phyloP scores from a whole-genome alignment of 2,797 vertebrate genomes.

The Vireo griseus region DNA sequence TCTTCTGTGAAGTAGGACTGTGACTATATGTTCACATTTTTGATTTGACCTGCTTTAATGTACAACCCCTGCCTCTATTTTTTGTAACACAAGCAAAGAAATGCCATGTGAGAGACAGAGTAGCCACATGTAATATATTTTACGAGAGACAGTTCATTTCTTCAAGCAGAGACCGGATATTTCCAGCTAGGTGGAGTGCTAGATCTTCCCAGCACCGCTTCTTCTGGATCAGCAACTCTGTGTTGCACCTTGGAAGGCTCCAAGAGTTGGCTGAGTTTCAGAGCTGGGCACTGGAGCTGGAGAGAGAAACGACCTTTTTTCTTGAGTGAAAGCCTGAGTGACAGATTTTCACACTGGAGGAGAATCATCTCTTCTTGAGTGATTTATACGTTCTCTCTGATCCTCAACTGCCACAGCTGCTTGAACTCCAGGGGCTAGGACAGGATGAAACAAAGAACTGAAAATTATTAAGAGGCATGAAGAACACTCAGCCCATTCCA shows the following conservation, averaged over 20 bases:
- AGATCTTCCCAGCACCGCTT: neutral
- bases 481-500: neutral
- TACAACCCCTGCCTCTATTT: neutral
- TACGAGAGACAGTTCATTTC: neutral
- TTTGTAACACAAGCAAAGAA: neutral
- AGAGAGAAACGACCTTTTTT: neutral
- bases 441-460: neutral
- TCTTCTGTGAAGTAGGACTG: neutral
- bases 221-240: neutral
- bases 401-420: neutral
- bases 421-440: neutral
- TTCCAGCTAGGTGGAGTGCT: neutral
- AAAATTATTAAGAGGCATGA: neutral
- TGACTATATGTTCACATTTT: neutral
- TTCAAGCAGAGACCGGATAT: neutral
- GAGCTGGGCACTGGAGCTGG: neutral
- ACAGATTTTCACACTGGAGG: neutral
- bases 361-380: neutral
- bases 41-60: neutral
- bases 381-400: neutral
- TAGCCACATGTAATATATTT: neutral
- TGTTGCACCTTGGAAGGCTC: accelerated
- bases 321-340: neutral
- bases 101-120: neutral
- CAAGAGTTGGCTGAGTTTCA: neutral